Base-by-base conservation (phyloP, 2,888 invertebrate genomes). In the Empis livida region DNA sequence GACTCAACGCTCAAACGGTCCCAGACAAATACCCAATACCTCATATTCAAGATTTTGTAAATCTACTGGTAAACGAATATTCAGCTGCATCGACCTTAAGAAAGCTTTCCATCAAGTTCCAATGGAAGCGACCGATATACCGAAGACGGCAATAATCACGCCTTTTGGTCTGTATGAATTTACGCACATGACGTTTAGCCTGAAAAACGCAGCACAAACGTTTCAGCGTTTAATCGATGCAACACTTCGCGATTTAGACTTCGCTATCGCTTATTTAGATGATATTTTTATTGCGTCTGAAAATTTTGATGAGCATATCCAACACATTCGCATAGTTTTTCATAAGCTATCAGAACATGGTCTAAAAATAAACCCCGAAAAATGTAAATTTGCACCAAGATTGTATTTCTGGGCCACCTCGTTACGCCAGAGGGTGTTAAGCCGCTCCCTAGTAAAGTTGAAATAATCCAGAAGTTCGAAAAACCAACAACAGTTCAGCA, bases 131-230 rank as follows among this genome's bases (percentile, higher is more conserved):
- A 50, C 51, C 11, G 51, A 53, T 30, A 48, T 50, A n/a, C 35
- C 47, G 11, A 55, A 54, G 44, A 52, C 53, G 3, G 53, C 54
- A 2, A 61, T 67, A 9, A 60, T 53, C 3, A 65, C 65, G 2
- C 62, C 64, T 1, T 65, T 63, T 45, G 64, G 62, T 1, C 46
- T 65, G 0, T 66, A 57, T 46, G 64, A 64, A 49, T 63, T 58
- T 44, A 47, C 54, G 2, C 45, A 43, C 3, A 63, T 63, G 63
- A 53, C 57, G 1, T 65, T 64, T 47, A 61, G 63, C 1, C 52
- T 67, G 2, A 49, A 59, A 3, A 64, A 64, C 43, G 62, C 61
- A 3, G 59, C 55, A 5, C 59, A 61, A 44, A 61, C 61, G 0
- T 65, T 64, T 45, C 61, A 62, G 47, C 45, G 62, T 1, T 61